These are phyloP conservation scores for Hydrocynus forskahlii DNA, from an alignment of 2,797 vertebrate genomes.

Conservation along the genomic window DNA sequence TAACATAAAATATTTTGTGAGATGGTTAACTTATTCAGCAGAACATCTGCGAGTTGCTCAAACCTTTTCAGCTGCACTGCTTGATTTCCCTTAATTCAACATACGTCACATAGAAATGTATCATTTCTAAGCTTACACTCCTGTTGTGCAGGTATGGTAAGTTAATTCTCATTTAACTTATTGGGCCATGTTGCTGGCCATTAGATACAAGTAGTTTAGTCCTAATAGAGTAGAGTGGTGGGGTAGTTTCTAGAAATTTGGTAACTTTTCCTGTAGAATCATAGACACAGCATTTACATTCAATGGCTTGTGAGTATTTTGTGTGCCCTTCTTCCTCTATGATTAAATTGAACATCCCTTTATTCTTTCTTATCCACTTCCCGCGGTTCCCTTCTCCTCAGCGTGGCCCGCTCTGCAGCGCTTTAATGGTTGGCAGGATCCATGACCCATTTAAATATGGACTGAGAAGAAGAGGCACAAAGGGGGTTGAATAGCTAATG, in stretches of 20 bases:
- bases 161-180: neutral
- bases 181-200: neutral
- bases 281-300: constrained; percentile 4
- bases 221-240: neutral
- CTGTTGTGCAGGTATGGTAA: no score
- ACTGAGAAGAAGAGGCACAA: constrained; percentile 62
- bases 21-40: neutral
- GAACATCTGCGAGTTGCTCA: neutral
- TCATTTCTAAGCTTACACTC: neutral
- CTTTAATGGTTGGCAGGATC: constrained; percentile 66
- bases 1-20: neutral
- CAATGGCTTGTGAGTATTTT: neutral
- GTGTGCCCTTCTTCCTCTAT: constrained; percentile 7
- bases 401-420: constrained; percentile 57
- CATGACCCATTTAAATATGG: constrained; percentile 70
- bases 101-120: neutral
- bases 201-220: neutral
- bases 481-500: constrained; percentile 66
- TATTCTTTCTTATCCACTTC: constrained; percentile 16
- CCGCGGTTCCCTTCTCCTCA: constrained; percentile 51
- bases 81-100: neutral
- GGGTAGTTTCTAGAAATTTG: neutral
- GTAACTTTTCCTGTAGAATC: neutral
- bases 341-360: constrained; percentile 42
- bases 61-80: neutral